phyloP scores from a whole-genome alignment of 2,113 vertebrate genomes.

The Centropus bengalensis region DNA sequence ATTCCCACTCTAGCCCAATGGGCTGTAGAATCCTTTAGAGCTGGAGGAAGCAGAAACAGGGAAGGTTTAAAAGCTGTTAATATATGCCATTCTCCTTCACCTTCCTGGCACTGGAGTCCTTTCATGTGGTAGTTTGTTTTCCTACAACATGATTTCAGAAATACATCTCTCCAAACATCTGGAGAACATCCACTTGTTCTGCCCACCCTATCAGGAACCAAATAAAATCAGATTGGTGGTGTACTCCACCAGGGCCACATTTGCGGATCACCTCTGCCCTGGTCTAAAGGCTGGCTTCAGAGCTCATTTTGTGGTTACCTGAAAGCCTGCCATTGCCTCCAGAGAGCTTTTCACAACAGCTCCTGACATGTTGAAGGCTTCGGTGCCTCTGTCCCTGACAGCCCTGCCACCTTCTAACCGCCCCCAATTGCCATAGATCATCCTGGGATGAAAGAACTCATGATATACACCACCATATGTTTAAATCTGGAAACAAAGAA shows the following conservation, averaged over 20 bases:
- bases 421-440: background rate
- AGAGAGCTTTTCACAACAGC: background rate
- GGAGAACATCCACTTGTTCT: conserved; percentile 34
- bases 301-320: conserved; percentile 1
- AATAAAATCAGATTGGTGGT: background rate
- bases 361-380: background rate
- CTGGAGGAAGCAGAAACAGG: background rate
- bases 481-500: background rate
- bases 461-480: background rate
- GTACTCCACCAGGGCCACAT: background rate
- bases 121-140: conserved; percentile 20
- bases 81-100: background rate
- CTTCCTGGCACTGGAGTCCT: background rate
- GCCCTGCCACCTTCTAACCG: background rate
- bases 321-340: background rate
- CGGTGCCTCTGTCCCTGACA: conserved; percentile 11
- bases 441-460: background rate
- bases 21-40: background rate
- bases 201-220: conserved; percentile 11
- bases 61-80: background rate
- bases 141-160: background rate
- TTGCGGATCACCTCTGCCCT: background rate
- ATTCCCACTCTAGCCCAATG: background rate
- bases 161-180: conserved; percentile 41
- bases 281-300: background rate